These are phyloP conservation scores for Platichthys flesus DNA, from an alignment of 2,113 vertebrate species.

Conservation along the genomic window DNA sequence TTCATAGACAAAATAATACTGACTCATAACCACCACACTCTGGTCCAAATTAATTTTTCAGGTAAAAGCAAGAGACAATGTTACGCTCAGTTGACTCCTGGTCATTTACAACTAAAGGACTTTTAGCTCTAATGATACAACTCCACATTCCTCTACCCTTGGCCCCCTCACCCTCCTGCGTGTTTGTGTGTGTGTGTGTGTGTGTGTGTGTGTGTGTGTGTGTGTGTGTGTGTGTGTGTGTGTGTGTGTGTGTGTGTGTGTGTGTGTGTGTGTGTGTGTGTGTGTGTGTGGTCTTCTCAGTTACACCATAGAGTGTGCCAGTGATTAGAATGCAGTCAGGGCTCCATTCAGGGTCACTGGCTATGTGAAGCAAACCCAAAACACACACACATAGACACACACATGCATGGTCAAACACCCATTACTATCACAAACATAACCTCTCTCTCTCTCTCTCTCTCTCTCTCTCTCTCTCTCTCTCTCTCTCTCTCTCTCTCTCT, in stretches of 20 bases:
- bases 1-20: neutral
- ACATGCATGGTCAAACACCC: slow-evolving; percentile 47
- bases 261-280: neutral
- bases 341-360: slow-evolving; percentile 79
- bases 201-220: slow-evolving; percentile 23
- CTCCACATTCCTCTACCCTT: slow-evolving; percentile 36
- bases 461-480: slow-evolving; percentile 39
- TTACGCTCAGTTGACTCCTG: slow-evolving; percentile 9
- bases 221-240: slow-evolving; percentile 30
- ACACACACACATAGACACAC: slow-evolving; percentile 39
- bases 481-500: neutral
- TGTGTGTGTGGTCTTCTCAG: slow-evolving; percentile 54
- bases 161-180: neutral
- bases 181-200: slow-evolving; percentile 31
- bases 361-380: slow-evolving; percentile 70
- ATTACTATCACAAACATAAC: slow-evolving; percentile 2
- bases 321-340: slow-evolving; percentile 72
- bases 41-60: slow-evolving; percentile 4
- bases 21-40: neutral
- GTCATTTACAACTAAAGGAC: slow-evolving; percentile 31
- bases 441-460: slow-evolving; percentile 17
- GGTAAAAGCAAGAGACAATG: slow-evolving; percentile 1
- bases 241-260: neutral
- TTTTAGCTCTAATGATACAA: slow-evolving; percentile 35
- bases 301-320: slow-evolving; percentile 72